These are phyloP conservation scores for Homarus americanus DNA, from an alignment of 1,140 invertebrate species.

Conservation along the genomic window DNA sequence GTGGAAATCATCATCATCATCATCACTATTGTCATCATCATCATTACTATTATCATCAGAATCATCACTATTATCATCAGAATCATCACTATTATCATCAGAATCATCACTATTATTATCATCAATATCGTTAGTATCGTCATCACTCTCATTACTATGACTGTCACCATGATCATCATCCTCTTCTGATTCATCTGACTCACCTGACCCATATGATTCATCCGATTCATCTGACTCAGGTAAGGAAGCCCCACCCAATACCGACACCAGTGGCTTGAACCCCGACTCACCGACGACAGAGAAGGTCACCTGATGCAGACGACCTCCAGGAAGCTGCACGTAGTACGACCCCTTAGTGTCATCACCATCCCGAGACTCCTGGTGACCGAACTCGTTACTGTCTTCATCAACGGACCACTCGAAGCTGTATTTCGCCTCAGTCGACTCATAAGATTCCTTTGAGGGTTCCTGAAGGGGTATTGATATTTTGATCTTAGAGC, in stretches of 20 bases:
- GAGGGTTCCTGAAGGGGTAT: neutral
- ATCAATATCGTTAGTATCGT: no score
- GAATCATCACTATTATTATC: no score
- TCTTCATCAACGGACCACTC: slow-evolving; percentile 9
- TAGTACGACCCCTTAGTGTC: slow-evolving; percentile 23
- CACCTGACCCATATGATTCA: neutral
- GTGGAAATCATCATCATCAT: no score
- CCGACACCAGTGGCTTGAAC: neutral
- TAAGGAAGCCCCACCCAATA: no score
- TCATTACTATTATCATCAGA: no score
- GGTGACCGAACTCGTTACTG: slow-evolving; percentile 25
- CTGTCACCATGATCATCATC: neutral
- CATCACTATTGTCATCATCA: no score
- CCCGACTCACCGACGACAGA: neutral
- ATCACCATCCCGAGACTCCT: slow-evolving; percentile 29
- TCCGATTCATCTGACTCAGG: no score
- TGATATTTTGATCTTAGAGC: no score
- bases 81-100: no score
- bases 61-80: no score
- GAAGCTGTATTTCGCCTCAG: slow-evolving; percentile 27
- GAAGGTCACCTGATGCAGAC: slow-evolving; percentile 22
- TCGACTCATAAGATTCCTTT: neutral
- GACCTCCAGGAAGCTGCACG: slow-evolving; percentile 18
- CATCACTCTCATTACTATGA: no score
- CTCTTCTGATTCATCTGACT: slow-evolving; percentile 16